Base-by-base conservation (phyloP, 92 coral and sea anemone genomes). In the Zoanthus sansibaricus region DNA sequence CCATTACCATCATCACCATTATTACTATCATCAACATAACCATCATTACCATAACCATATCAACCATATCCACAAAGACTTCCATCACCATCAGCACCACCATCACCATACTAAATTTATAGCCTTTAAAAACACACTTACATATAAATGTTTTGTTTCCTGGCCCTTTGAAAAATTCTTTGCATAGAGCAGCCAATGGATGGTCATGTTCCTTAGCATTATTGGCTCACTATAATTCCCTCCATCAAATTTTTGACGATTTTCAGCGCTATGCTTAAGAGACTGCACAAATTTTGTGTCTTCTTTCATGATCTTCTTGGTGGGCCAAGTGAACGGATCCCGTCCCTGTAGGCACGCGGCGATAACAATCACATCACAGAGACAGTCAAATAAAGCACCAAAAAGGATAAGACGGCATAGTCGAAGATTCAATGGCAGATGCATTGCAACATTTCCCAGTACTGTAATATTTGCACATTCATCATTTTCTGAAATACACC, bases 361-460 rank as follows among this genome's bases (percentile, higher is more conserved):
- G 82, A 87, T 87, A 8, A 87, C 80, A 12, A 87, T 87, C 6
- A 82, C 90, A 74, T 87, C 90, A 17, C 90, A 87, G 33, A 86
- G 68, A 42, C 90, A 87, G 68, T 75, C 51, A 67, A 87, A 79
- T 11, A 87, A 42, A 10, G 84, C 82, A 25, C 90, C 90, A 71
- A 74, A 85, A 33, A 85, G 8, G 16, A 85, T 70, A 47, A 85
- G 82, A 18, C 88, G 69, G 17, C 90, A 87, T 3, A 55, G 88
- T 1, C 75, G 90, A 16, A 87, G 88, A 73, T 87, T 78, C 77
- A 82, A 45, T 30, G 90, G 90, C 7, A 87, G 74, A 79, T 20
- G 75, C 71, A 82, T 79, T n/a, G 82, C 88, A 20, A 74, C 88
- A 1, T 16, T 54, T 17, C 90, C 90, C 30, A 87, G 61, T 7